Conservation (phyloP, 1,140 invertebrate species). For the Dendroctonus ponderosae region DNA sequence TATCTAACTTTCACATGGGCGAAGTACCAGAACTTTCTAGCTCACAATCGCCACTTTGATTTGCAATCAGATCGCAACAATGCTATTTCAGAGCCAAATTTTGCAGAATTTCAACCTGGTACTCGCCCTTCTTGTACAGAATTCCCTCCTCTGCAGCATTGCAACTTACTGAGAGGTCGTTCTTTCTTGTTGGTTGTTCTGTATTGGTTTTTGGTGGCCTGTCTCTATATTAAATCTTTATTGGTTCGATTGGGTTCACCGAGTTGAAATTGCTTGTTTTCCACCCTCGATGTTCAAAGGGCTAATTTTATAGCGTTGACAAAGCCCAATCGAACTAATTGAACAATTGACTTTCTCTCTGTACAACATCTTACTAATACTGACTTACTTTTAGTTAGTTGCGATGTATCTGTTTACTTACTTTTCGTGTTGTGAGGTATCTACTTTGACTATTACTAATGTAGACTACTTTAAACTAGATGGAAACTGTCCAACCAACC, state of each 20-base stretch:
- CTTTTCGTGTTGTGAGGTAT: conserved; percentile 27
- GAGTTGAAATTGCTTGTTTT: background rate
- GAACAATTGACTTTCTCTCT: too few relatives aligned
- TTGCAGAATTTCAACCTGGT: conserved; percentile 5
- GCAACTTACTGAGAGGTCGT: conserved; percentile 22
- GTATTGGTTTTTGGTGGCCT: conserved; percentile 31
- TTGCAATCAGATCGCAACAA: too few relatives aligned
- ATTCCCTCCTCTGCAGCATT: conserved; percentile 22
- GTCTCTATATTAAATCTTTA: conserved; percentile 20
- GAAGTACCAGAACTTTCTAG: too few relatives aligned
- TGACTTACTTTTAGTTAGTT: conserved; percentile 23
- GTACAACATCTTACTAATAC: conserved; percentile 3
- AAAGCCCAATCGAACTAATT: too few relatives aligned
- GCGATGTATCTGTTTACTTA: conserved; percentile 22
- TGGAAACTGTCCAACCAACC: background rate
- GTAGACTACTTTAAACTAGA: conserved; percentile 30
- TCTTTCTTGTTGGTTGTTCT: conserved; percentile 26
- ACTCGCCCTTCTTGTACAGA: conserved; percentile 18
- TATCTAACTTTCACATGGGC: background rate
- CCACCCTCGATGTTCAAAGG: too few relatives aligned
- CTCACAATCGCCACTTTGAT: too few relatives aligned
- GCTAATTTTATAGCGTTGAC: too few relatives aligned
- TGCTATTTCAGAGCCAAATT: too few relatives aligned
- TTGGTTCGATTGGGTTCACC: background rate
- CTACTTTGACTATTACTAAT: conserved; percentile 9